Conservation (phyloP, 2,797 vertebrate species). For the Coregonus sp. region DNA sequence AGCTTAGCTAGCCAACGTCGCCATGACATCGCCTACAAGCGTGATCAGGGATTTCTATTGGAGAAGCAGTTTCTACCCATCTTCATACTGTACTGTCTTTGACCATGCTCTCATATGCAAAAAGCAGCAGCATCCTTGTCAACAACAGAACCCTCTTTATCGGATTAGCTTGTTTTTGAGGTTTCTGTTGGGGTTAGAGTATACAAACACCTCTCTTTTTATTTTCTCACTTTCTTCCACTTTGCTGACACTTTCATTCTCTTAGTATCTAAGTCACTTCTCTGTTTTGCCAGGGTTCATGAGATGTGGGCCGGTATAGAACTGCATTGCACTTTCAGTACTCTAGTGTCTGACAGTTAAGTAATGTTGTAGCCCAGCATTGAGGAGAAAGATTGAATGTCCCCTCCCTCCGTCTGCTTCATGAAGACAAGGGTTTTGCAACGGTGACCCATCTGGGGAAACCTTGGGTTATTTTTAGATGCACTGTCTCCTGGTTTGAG, state of each 20-base stretch:
- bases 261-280: slow-evolving; percentile 39
- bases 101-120: slow-evolving; percentile 11
- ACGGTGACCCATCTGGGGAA: background rate
- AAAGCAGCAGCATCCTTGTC: slow-evolving; percentile 26
- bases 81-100: no score
- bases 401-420: slow-evolving; percentile 1
- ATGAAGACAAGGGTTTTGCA: background rate
- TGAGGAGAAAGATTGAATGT: background rate
- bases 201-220: slow-evolving; percentile 32
- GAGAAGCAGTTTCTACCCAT: no score
- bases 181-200: slow-evolving; percentile 34
- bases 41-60: no score
- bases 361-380: background rate
- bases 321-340: slow-evolving; percentile 8
- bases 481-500: background rate
- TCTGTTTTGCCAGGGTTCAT: slow-evolving; percentile 23
- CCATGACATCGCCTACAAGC: no score
- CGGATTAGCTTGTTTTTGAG: slow-evolving; percentile 42
- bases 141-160: slow-evolving; percentile 33
- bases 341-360: background rate
- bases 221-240: slow-evolving; percentile 14
- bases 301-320: slow-evolving; percentile 20
- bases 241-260: slow-evolving; percentile 1
- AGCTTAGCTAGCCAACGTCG: no score
- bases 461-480: slow-evolving; percentile 14